A percentile compares a stretch with the other conserved stretches of the same genome.
Conservation (phyloP, 2,797 vertebrate species). For the Psittacula echo region DNA sequence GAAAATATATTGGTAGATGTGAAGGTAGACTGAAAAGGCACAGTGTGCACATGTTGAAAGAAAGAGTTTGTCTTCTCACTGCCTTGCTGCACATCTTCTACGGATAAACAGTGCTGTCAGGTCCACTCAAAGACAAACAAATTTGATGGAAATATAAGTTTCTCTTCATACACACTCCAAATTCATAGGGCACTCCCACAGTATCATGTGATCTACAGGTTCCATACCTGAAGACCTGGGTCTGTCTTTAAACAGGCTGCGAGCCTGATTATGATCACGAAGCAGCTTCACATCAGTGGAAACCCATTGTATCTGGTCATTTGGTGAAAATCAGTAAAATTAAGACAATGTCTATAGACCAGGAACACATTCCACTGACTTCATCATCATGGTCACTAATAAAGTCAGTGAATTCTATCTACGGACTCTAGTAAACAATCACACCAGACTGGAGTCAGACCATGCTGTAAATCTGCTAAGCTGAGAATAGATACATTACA, state of each 20-base stretch:
- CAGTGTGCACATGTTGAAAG: background rate
- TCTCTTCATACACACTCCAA: background rate
- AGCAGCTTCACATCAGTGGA: background rate
- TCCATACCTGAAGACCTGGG: background rate
- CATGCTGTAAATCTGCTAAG: background rate
- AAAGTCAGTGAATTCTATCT: background rate
- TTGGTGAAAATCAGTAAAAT: background rate
- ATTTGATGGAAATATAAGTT: background rate
- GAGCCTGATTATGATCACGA: background rate
- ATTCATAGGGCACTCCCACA: background rate
- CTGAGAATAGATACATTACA: background rate
- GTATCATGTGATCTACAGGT: background rate
- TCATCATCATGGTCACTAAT: background rate
- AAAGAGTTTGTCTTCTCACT: background rate
- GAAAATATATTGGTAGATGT: background rate
- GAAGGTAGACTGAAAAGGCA: background rate
- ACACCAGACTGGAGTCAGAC: background rate
- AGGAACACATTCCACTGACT: background rate
- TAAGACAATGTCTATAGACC: background rate
- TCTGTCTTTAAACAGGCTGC: background rate
- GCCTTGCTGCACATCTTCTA: background rate
- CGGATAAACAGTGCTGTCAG: background rate
- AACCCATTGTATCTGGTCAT: background rate
- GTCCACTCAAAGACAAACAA: background rate
- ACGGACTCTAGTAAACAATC: background rate